A percentile compares a stretch with the other conserved stretches of the same genome.
Evolutionary conservation across 2,888 invertebrate species (phyloP).

Genomic region (Tetanocera ferruginea): DNA sequence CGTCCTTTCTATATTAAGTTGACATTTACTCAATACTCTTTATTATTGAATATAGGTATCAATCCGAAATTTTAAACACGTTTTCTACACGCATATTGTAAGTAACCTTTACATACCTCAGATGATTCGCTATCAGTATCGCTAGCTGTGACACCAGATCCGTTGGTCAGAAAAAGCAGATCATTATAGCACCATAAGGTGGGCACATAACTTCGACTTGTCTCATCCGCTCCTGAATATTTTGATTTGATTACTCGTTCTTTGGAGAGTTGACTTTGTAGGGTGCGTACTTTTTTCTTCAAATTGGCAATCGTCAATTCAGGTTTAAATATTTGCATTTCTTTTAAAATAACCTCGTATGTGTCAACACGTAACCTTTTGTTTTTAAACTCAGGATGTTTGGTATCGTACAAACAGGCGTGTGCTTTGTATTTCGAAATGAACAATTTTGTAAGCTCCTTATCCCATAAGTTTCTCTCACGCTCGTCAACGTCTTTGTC

Average conservation of each 20-base stretch:
- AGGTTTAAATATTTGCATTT: background rate
- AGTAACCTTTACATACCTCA: background rate
- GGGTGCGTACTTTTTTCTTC: background rate
- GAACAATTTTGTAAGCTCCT: background rate
- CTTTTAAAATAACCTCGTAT: background rate
- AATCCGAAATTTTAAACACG: too few relatives aligned
- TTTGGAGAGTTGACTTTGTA: background rate
- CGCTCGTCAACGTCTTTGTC: too few relatives aligned
- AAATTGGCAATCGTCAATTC: background rate
- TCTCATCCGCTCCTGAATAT: background rate
- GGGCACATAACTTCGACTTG: background rate
- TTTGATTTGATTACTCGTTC: background rate
- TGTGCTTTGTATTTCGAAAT: background rate
- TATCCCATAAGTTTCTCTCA: background rate
- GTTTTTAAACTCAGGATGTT: background rate
- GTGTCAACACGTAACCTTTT: background rate
- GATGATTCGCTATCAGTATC: background rate
- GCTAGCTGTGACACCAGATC: background rate
- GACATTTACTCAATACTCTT: too few relatives aligned
- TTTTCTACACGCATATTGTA: too few relatives aligned
- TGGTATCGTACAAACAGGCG: background rate
- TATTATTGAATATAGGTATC: too few relatives aligned
- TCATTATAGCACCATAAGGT: constrained; percentile 6
- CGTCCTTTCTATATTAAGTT: too few relatives aligned
- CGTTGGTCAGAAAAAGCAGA: background rate